A percentile compares a stretch with the other conserved stretches of the same genome.
These are phyloP conservation scores for Connochaetes taurinus DNA, from an alignment of 2,113 vertebrate genomes.

Conservation along the genomic window DNA sequence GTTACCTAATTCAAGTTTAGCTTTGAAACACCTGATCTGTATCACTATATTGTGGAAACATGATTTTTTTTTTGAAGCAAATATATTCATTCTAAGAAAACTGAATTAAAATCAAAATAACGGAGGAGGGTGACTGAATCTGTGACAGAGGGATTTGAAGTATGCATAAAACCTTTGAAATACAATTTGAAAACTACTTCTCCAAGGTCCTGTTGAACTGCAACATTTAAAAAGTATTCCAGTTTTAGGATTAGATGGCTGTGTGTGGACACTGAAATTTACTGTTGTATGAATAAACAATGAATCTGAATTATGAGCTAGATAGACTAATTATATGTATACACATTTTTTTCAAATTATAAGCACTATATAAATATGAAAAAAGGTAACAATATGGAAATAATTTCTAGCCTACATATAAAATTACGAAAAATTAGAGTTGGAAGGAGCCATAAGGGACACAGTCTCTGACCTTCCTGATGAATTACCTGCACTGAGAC, in stretches of 20 bases:
- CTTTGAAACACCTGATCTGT: neutral
- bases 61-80: neutral
- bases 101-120: slow-evolving; percentile 25
- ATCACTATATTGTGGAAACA: neutral
- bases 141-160: slow-evolving; percentile 8
- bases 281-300: neutral
- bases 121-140: neutral
- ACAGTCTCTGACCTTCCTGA: neutral
- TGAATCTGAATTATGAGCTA: neutral
- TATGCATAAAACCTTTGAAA: neutral
- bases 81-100: neutral
- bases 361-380: neutral
- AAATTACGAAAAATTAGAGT: neutral
- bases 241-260: neutral
- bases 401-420: neutral
- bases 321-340: neutral
- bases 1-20: neutral
- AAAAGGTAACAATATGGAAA: neutral
- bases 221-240: neutral
- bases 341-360: neutral
- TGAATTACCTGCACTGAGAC: neutral
- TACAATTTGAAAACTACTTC: neutral
- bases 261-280: neutral
- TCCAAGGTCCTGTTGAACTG: neutral
- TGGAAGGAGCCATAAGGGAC: neutral